Evolutionary conservation across 2,888 invertebrate genomes (phyloP).

Genomic region (Papilio demoleus): DNA sequence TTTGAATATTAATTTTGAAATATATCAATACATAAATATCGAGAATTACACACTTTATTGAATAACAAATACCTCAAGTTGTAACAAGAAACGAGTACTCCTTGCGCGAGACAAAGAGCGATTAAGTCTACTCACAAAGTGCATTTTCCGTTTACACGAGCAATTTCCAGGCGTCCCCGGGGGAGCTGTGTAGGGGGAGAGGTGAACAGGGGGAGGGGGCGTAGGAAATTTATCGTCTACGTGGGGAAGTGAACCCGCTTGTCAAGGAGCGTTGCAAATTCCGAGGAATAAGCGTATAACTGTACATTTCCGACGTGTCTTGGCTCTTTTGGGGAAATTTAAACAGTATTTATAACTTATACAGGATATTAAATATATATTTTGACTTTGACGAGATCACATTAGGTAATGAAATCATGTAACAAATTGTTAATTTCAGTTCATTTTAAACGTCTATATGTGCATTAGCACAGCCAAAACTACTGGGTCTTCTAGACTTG

Average conservation of each 20-base stretch:
- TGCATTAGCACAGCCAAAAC: too few species aligned
- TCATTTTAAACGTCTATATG: too few species aligned
- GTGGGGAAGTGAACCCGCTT: slow-evolving; percentile 20
- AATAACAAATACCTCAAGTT: not conserved
- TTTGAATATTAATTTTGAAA: too few species aligned
- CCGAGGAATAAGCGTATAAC: slow-evolving; percentile 12
- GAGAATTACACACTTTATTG: not conserved
- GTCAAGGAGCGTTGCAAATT: slow-evolving; percentile 26
- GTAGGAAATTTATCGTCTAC: slow-evolving; percentile 36
- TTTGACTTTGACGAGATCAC: too few species aligned
- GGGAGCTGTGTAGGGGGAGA: slow-evolving; percentile 20
- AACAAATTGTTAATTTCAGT: too few species aligned
- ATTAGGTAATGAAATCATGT: too few species aligned
- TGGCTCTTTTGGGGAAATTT: not conserved
- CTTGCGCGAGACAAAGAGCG: slow-evolving; percentile 19
- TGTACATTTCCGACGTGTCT: not conserved
- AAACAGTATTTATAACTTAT: too few species aligned
- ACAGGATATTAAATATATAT: too few species aligned
- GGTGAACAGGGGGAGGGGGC: not conserved
- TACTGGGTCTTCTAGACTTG: too few species aligned
- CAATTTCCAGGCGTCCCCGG: slow-evolving; percentile 33
- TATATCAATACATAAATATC: not conserved
- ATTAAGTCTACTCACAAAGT: slow-evolving; percentile 32
- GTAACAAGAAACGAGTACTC: slow-evolving; percentile 41
- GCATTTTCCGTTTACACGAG: slow-evolving; percentile 39